Evolutionary conservation across 2,113 vertebrate genomes (phyloP), one percentile per base, ranked within the genome.

Genomic region (Ochotona princeps): DNA sequence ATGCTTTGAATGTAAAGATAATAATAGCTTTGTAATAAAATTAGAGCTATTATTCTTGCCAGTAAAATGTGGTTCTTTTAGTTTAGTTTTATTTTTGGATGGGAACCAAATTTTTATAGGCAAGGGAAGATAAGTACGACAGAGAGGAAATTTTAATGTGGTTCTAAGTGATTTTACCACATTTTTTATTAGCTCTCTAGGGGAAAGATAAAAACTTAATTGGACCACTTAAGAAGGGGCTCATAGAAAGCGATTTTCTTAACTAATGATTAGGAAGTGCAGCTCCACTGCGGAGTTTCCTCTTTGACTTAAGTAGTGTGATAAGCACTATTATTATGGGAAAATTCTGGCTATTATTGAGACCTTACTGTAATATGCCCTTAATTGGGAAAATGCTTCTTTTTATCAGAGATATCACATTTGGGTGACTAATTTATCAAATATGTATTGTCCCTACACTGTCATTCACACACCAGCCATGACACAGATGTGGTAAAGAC

Each of bases 121-220:
- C 65, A 54, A 80, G 13, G n/a, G 89, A 69, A 78, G 66, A 70
- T 72, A 94, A 88, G 17, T 30, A 57, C 79, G 65, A 65, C 94
- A 93, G 74, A 89, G 86, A 93, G 49, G n/a, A 92, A 88, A 89
- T 89, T 92, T 89, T 73, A 90, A 90, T 49, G 32, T 90, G 65
- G 10, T 44, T 94, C 74, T 93, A 94, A 94, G 61, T 84, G 88
- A 79, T 87, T 95, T 94, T 91, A 80, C 32, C 35, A 93, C 49
- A 54, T 81, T 79, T 87, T 91, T 93, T 75, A 95, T 96, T 83
- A 92, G 91, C 63, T 78, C 35, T 96, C 79, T 14, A 72, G 84
- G 57, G 87, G 20, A 73, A 95, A 93, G 75, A 80, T 69, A 95
- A 92, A 96, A 91, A 72, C 73, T 79, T 89, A 81, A 94, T 89